These are phyloP conservation scores for Enhydra lutris DNA, from an alignment of 2,113 vertebrate species.

Conservation along the genomic window DNA sequence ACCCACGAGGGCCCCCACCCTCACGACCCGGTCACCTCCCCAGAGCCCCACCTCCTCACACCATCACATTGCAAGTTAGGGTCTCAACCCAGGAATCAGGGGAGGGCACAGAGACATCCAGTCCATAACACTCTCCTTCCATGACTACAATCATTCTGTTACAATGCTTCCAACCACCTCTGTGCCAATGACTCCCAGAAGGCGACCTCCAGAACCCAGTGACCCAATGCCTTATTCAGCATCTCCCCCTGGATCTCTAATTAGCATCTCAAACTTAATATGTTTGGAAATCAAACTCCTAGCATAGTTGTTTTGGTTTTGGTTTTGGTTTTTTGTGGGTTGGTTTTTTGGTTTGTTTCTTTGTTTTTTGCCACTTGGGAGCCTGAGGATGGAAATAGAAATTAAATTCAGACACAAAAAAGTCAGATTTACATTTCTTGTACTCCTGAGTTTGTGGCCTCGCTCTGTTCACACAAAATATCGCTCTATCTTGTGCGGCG, in stretches of 20 bases:
- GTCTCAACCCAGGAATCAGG: not conserved
- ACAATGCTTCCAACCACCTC: no score
- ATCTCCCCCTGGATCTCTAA: not conserved
- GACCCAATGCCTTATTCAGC: not conserved
- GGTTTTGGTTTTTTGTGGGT: no score
- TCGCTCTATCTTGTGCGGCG: rapidly evolving
- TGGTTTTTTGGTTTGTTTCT: no score
- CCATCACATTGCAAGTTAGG: not conserved
- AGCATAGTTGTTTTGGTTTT: not conserved
- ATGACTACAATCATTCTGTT: rapidly evolving
- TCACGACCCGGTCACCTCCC: not conserved
- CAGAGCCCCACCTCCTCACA: rapidly evolving
- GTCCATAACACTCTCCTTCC: rapidly evolving
- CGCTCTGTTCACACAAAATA: rapidly evolving
- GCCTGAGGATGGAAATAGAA: not conserved
- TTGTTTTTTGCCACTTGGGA: not conserved
- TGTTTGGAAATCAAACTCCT: not conserved
- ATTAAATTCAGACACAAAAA: not conserved
- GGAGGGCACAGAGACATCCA: not conserved
- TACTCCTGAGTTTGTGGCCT: rapidly evolving
- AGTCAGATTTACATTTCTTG: not conserved
- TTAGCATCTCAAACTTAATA: no score
- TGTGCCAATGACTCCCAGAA: not conserved
- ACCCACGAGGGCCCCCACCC: rapidly evolving
- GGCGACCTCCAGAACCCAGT: not conserved